A percentile compares a stretch with the other conserved stretches of the same genome.
Conservation (phyloP, 2,113 vertebrate genomes). For the Hippocampus zosterae region DNA sequence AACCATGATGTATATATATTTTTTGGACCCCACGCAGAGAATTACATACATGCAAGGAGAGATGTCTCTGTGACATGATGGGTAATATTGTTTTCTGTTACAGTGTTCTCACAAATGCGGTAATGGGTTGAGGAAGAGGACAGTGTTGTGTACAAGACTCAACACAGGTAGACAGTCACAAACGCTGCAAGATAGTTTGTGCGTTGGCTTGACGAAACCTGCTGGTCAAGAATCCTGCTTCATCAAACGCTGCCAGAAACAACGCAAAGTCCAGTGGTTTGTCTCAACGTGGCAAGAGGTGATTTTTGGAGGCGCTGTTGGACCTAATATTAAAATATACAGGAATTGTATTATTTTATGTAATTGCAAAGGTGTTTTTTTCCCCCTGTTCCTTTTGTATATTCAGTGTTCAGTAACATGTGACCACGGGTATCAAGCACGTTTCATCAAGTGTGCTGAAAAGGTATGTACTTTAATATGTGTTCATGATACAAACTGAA, state of each 20-base stretch:
- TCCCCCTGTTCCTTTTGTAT: neutral
- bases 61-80: neutral
- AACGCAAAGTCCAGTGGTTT: constrained; percentile 81
- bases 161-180: constrained; percentile 41
- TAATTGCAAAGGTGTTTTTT: neutral
- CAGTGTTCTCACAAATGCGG: constrained; percentile 87
- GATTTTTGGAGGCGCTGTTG: neutral
- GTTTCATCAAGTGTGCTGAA: constrained; percentile 79
- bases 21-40: neutral
- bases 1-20: neutral
- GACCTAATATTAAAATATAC: neutral
- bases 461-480: constrained; percentile 57
- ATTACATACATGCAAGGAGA: neutral
- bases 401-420: constrained; percentile 81
- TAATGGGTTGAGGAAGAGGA: constrained; percentile 77
- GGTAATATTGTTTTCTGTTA: neutral
- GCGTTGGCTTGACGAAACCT: constrained; percentile 69
- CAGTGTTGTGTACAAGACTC: constrained; percentile 72
- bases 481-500: neutral
- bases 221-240: constrained; percentile 77
- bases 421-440: constrained; percentile 74
- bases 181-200: constrained; percentile 68
- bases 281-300: constrained; percentile 84
- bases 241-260: constrained; percentile 77
- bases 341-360: neutral